Percentiles rank a stretch among this genome's conserved stretches.
These are phyloP conservation scores for Naso thynnoides DNA, from an alignment of 2,797 vertebrate genomes.

Conservation along the genomic window DNA sequence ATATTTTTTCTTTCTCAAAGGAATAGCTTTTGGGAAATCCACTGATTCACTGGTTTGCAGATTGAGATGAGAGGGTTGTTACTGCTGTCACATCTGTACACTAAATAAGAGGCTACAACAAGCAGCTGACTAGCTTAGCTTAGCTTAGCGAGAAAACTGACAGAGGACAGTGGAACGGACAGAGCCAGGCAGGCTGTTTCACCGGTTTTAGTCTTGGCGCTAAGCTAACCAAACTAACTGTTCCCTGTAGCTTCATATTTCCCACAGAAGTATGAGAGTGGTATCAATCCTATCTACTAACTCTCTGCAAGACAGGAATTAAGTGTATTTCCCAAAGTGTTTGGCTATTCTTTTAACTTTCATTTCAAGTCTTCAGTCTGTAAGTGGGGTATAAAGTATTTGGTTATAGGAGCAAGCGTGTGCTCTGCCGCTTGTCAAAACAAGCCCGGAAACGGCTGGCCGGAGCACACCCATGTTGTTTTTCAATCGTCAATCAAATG, in stretches of 20 bases:
- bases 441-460: constrained; percentile 43
- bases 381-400: neutral
- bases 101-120: neutral
- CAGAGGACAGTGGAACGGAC: too few relatives aligned
- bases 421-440: constrained; percentile 61
- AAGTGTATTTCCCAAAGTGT: constrained; percentile 5
- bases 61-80: neutral
- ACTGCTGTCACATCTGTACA: neutral
- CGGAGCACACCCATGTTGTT: constrained; percentile 32
- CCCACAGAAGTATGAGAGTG: neutral
- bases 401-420: neutral
- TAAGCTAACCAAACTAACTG: neutral
- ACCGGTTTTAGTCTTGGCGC: neutral
- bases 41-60: neutral
- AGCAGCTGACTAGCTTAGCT: neutral
- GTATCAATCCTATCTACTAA: neutral
- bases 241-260: neutral
- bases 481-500: neutral
- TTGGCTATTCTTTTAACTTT: neutral
- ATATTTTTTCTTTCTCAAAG: neutral
- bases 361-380: constrained; percentile 4
- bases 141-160: neutral
- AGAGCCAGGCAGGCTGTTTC: neutral
- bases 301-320: constrained; percentile 8
- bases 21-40: constrained; percentile 2